phyloP scores from a whole-genome alignment of 2,888 invertebrate species.

The Lycaena phlaeas region DNA sequence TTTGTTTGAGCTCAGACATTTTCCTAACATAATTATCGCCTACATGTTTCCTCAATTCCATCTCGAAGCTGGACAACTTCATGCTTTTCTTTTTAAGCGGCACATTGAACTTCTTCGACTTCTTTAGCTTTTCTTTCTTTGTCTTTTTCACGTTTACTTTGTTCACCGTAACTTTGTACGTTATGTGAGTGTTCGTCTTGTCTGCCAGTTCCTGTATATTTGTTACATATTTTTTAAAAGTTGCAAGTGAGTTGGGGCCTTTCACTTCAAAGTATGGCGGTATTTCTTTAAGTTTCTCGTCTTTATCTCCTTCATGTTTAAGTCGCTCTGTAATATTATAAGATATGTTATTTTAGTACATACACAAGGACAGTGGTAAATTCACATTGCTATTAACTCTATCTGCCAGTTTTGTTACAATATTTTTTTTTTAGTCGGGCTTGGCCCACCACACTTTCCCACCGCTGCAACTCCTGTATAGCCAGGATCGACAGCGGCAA shows the following conservation, averaged over 20 bases:
- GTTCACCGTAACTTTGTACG: background rate
- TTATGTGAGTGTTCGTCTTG: background rate
- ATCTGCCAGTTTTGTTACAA: too few relatives aligned
- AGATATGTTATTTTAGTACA: background rate
- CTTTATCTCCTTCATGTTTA: background rate
- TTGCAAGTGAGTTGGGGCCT: background rate
- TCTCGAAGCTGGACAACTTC: constrained; percentile 1
- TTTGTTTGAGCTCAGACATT: background rate
- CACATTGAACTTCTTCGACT: constrained; percentile 1
- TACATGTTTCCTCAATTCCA: background rate
- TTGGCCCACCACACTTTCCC: too few relatives aligned
- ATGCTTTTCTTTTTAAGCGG: constrained; percentile 4
- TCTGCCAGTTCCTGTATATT: background rate
- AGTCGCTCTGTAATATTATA: background rate
- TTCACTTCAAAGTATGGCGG: background rate
- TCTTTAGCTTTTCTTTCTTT: background rate
- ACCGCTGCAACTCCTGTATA: too few relatives aligned
- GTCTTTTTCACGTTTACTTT: background rate
- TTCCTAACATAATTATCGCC: background rate
- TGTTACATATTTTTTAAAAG: background rate
- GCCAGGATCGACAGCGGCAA: too few relatives aligned
- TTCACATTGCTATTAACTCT: too few relatives aligned
- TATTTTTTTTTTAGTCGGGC: too few relatives aligned
- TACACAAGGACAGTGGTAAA: too few relatives aligned
- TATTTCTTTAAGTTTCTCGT: background rate